phyloP scores from a whole-genome alignment of 2,797 vertebrate genomes.

The Columba guinea region DNA sequence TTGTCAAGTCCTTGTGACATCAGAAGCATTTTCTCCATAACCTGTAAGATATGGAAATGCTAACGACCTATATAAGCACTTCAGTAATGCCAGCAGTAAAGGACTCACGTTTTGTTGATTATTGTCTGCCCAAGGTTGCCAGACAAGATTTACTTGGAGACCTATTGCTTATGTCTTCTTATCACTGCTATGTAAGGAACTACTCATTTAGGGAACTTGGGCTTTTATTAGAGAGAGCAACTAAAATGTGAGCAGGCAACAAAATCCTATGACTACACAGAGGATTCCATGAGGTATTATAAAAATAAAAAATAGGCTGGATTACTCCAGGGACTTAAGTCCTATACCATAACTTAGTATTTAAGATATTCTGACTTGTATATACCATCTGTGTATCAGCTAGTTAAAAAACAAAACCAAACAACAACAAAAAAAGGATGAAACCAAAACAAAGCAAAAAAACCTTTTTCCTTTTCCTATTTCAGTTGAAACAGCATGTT shows the following conservation, averaged over 20 bases:
- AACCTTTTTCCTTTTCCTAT: not conserved
- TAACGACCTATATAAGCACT: not conserved
- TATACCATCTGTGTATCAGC: not conserved
- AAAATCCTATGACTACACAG: not conserved
- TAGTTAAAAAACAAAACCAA: not conserved
- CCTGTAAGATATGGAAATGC: not conserved
- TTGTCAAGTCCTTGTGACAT: not conserved
- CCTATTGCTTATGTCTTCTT: not conserved
- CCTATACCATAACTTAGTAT: not conserved
- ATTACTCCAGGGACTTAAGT: not conserved
- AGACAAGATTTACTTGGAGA: not conserved
- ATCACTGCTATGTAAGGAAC: not conserved
- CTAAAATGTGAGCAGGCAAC: not conserved
- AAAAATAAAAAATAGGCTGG: not conserved
- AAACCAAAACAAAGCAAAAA: too few relatives aligned
- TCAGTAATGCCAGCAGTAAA: not conserved
- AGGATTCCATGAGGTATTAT: not conserved
- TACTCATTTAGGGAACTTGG: not conserved
- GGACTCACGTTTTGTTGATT: not conserved
- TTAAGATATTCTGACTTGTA: not conserved
- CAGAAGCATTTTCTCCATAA: slow-evolving; percentile 9
- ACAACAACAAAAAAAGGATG: too few relatives aligned
- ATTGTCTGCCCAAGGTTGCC: not conserved
- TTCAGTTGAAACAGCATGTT: not conserved
- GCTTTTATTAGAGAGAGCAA: not conserved